Base-by-base conservation (phyloP, 2,888 invertebrate genomes). In the Caenorhabditis becei region DNA sequence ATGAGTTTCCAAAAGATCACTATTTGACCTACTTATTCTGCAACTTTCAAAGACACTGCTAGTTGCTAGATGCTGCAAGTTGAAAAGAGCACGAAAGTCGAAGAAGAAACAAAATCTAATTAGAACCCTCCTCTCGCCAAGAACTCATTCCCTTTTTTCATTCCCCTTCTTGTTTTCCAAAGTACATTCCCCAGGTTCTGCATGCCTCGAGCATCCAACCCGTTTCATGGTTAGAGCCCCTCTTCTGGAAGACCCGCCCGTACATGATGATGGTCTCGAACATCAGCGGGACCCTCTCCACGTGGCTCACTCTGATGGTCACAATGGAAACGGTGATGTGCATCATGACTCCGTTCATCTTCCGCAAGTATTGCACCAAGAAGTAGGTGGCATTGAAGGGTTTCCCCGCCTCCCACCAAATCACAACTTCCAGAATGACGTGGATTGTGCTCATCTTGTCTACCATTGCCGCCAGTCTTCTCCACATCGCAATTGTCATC, bases 241-340 rank as follows among this genome's bases (percentile, higher is more conserved):
- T 87, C 11, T 89, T 88, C 82, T 89, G 89, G 89, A 80, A 84
- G 26, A 85, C 88, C n/a, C 80, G 87, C 24, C 87, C 88, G 7
- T 89, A 85, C 75, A 79, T 88, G 53, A 88, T 89, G 77, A 87
- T 85, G 20, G 75, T 89, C n/a, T 89, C 88, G n/a, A 89, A 89
- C 59, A 87, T 89, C 51, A 85, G 87, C 56, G 89, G 89, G 37
- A 89, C 89, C 4, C 80, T 89, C 75, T 86, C 88, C 5, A 89
- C 89, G 7, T 89, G 89, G 89, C 72, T 89, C 51, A 89, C 89
- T 8, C 63, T 89, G 16, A 81, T 88, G 63, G 88, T 89, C 3
- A 88, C 89, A 24, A 83, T 89, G 54, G 89, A 89, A 61, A 89
- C 89, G 2, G 87, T 88, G 14, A 77, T 89, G 79, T 89, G 89